A percentile compares a stretch with the other conserved stretches of the same genome.
phyloP scores from a whole-genome alignment of 1,140 invertebrate genomes.

The Nilaparvata lugens region DNA sequence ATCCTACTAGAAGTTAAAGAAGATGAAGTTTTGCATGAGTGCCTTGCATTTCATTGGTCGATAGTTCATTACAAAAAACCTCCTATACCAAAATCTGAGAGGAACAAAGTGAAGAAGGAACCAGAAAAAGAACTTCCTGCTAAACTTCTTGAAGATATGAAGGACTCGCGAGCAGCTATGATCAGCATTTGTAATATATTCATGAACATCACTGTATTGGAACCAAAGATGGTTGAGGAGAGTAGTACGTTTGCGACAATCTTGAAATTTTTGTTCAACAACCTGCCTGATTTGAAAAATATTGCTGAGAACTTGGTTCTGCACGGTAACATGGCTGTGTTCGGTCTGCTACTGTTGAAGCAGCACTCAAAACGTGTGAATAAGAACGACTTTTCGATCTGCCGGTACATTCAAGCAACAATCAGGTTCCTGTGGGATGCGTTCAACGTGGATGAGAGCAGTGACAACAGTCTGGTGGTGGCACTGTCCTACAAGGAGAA shows the following conservation, averaged over 20 bases:
- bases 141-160: constrained; percentile 65
- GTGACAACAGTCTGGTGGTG: constrained; percentile 69
- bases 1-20: constrained; percentile 69
- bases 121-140: constrained; percentile 63
- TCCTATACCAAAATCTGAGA: constrained; percentile 63
- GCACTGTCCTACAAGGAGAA: constrained; percentile 74
- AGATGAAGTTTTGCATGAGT: constrained; percentile 69
- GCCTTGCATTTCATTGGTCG: constrained; percentile 73
- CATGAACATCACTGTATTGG: constrained; percentile 85
- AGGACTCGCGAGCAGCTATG: constrained; percentile 70
- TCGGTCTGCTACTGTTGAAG: constrained; percentile 74
- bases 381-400: constrained; percentile 79
- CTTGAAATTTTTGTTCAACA: constrained; percentile 77
- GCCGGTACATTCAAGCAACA: constrained; percentile 75
- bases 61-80: constrained; percentile 79
- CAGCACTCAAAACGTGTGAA: constrained; percentile 71
- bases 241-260: constrained; percentile 65
- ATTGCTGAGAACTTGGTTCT: constrained; percentile 74
- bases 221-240: constrained; percentile 68
- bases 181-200: constrained; percentile 83
- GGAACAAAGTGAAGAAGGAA: constrained; percentile 58
- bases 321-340: constrained; percentile 71
- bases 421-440: constrained; percentile 89
- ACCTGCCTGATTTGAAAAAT: constrained; percentile 73
- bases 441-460: constrained; percentile 77